Evolutionary conservation across 2,888 invertebrate species (phyloP).

Genomic region (Xanthostigma xanthostigma): DNA sequence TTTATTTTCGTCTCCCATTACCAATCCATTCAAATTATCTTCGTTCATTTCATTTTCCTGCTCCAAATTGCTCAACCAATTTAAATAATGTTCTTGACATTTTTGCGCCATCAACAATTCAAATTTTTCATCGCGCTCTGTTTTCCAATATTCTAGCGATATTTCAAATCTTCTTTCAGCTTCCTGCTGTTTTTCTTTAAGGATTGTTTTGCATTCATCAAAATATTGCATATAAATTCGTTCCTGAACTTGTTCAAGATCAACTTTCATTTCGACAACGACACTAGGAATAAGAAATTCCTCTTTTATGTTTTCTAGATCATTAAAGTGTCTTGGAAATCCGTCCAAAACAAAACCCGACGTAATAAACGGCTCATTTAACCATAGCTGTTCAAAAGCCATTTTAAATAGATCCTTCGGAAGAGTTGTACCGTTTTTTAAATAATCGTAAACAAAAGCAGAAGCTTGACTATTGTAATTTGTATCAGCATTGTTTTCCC

Average conservation of each 20-base stretch:
- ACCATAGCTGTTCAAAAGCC: conserved; percentile 35
- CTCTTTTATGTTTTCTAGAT: conserved; percentile 35
- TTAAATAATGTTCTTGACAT: conserved; percentile 19
- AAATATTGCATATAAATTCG: conserved; percentile 26
- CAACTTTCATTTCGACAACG: conserved; percentile 33
- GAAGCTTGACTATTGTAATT: background rate
- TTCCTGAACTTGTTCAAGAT: conserved; percentile 22
- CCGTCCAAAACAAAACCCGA: conserved; percentile 44
- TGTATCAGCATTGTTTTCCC: no score
- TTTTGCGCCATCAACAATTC: conserved; percentile 20
- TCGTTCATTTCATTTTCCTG: conserved; percentile 10
- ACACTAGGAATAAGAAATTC: conserved; percentile 41
- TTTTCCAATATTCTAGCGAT: conserved; percentile 17
- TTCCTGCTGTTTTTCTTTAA: conserved; percentile 9
- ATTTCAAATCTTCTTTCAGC: no score
- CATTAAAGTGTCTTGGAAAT: conserved; percentile 39
- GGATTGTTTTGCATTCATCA: conserved; percentile 26
- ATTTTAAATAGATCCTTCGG: conserved; percentile 29
- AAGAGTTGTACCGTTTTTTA: conserved; percentile 32
- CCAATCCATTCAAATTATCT: conserved; percentile 10
- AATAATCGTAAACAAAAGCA: conserved; percentile 32
- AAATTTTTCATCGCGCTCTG: conserved; percentile 16
- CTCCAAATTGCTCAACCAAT: background rate
- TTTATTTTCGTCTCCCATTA: conserved; percentile 16
- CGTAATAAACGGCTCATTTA: conserved; percentile 30